Evolutionary conservation across 2,797 vertebrate genomes (phyloP).

Genomic region (Acrocephalus scirpaceus): DNA sequence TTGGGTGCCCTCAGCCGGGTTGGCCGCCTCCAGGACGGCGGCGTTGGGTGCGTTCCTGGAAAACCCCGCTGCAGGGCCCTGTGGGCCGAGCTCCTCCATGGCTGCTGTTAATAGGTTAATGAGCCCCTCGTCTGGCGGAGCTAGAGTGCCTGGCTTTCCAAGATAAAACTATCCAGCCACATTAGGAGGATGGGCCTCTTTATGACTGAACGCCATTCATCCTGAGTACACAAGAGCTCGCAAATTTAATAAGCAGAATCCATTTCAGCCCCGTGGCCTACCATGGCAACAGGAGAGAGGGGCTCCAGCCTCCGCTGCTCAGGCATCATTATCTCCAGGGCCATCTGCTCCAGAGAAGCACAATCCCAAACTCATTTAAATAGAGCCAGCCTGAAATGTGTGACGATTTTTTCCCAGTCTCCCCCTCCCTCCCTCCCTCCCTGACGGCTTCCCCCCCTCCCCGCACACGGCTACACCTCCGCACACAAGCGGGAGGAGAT

Average conservation of each 20-base stretch:
- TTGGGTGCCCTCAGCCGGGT: accelerated
- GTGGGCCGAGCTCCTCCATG: conserved; percentile 23
- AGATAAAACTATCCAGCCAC: conserved; percentile 81
- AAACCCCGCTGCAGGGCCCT: conserved; percentile 17
- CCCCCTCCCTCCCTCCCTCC: background rate
- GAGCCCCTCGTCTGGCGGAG: conserved; percentile 75
- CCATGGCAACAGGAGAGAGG: conserved; percentile 82
- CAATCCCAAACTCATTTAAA: conserved; percentile 81
- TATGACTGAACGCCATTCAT: conserved; percentile 80
- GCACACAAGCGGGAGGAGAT: background rate
- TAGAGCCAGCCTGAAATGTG: conserved; percentile 74
- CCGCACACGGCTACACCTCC: background rate
- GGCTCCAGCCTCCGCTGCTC: conserved; percentile 71
- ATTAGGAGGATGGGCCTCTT: conserved; percentile 71
- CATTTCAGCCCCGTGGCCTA: conserved; percentile 79
- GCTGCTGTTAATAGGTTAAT: conserved; percentile 85
- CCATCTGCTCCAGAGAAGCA: conserved; percentile 83
- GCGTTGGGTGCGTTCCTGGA: conserved; percentile 25
- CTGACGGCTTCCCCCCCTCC: background rate
- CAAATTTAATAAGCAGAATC: conserved; percentile 86
- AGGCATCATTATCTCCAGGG: conserved; percentile 84
- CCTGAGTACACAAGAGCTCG: conserved; percentile 80
- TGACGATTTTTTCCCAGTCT: conserved; percentile 28
- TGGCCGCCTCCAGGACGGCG: background rate
- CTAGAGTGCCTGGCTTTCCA: conserved; percentile 77